Evolutionary conservation across 2,888 invertebrate genomes (phyloP), one percentile per base, ranked within the genome.

Genomic region (Meloe dianella): DNA sequence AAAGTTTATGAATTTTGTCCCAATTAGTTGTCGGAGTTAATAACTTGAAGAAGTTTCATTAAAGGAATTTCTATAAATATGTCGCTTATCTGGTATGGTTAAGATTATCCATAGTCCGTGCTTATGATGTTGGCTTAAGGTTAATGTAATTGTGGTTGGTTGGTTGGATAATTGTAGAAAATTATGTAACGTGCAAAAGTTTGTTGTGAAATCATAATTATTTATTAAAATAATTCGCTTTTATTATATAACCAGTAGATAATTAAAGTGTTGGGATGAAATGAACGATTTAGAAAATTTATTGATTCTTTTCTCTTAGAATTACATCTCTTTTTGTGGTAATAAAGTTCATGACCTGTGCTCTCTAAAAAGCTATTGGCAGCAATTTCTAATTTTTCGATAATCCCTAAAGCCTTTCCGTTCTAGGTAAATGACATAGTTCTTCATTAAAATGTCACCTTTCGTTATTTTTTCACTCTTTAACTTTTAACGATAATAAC

Each of bases 131-230:
- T 51, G 51, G 24, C 10, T 51, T 51, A 51, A 64, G 61, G 57
- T 63, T 66, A 32, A 66, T 66, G 66, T 65, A 66, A 68, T 69
- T 63, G 61, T 47, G 57, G 32, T 62, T 59, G 62, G 59, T 64
- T 61, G 60, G 71, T 65, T 69, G 64, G 58, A 60, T 64, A 54
- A 5, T 1, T 20, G 51, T 57, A 38, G 60, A 57, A 64, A 67
- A 69, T 64, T 64, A 66, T 66, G 51, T 57, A 65, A 60, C 63
- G 59, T 56, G 64, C 64, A 63, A 67, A 51, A 51, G 54, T 69
- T 66, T 51, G 20, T 12, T 47, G 54, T 69, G 70, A 70, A 63
- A 67, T 67, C 62, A 63, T 70, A 69, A 70, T 67, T 64, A 66
- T 61, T 57, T 51, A 51, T 20, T 4, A 20, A 9, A 41, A 41